Conservation (phyloP, 2,113 vertebrate species). For the Urocynchramus pylzowi region DNA sequence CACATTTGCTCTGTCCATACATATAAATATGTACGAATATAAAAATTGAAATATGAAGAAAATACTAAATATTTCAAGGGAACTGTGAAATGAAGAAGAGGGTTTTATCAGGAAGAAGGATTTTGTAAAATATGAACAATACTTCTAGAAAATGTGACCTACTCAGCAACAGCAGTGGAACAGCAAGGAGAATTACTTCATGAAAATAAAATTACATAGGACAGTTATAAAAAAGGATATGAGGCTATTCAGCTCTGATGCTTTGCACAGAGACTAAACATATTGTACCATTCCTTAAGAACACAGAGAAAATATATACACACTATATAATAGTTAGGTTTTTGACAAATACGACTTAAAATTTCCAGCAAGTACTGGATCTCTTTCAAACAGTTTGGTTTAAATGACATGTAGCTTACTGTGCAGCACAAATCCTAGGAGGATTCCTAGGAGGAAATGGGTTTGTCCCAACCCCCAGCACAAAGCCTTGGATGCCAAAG, state of each 20-base stretch:
- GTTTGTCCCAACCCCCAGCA: neutral
- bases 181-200: slow-evolving; percentile 11
- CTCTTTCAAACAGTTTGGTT: neutral
- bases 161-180: too few relatives aligned
- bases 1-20: neutral
- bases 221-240: neutral
- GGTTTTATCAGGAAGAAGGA: neutral
- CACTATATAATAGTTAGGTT: neutral
- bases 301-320: neutral
- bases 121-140: neutral
- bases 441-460: neutral
- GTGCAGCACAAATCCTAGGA: neutral
- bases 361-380: neutral
- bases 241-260: neutral
- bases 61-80: neutral
- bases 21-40: neutral
- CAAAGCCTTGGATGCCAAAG: neutral
- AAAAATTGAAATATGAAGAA: neutral
- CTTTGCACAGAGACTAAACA: neutral
- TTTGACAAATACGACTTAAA: neutral
- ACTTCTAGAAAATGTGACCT: slow-evolving; percentile 26
- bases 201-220: slow-evolving; percentile 25
- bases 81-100: neutral
- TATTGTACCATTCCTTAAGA: neutral
- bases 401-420: neutral